Evolutionary conservation across 2,888 invertebrate species (phyloP).

Genomic region (Cabera pusaria): DNA sequence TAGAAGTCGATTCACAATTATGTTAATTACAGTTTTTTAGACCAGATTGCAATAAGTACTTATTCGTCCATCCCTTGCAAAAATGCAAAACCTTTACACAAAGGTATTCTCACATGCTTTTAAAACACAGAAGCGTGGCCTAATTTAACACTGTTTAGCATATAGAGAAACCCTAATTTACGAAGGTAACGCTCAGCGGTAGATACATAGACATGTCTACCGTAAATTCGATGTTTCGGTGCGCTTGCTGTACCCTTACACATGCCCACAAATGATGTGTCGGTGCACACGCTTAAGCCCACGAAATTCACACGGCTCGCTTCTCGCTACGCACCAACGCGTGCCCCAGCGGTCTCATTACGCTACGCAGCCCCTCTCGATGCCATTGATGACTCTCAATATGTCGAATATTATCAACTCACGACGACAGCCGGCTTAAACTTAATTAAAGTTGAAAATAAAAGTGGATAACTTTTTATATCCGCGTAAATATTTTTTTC

Average conservation of each 20-base stretch:
- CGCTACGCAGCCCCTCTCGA: constrained; percentile 56
- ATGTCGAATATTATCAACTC: constrained; percentile 49
- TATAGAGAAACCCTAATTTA: constrained; percentile 10
- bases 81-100: too few species aligned
- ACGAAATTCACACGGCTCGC: constrained; percentile 71
- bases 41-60: too few species aligned
- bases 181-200: constrained; percentile 4
- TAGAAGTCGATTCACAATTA: too few species aligned
- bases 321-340: constrained; percentile 72
- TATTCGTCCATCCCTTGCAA: too few species aligned
- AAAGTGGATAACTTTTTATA: too few species aligned
- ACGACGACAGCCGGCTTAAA: constrained; percentile 8
- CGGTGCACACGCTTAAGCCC: constrained; percentile 48
- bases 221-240: too few species aligned
- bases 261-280: constrained; percentile 33
- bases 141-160: constrained; percentile 10
- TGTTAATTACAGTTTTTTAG: too few species aligned
- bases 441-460: constrained; percentile 10
- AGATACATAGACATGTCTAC: constrained; percentile 12
- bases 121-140: too few species aligned
- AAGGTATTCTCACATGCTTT: too few species aligned
- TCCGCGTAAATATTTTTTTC: too few species aligned
- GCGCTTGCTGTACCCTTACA: too few species aligned
- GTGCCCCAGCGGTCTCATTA: constrained; percentile 67
- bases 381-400: constrained; percentile 65